A percentile compares a stretch with the other conserved stretches of the same genome.
Conservation (phyloP, 1,140 invertebrate species). For the Phocides pigmalion region DNA sequence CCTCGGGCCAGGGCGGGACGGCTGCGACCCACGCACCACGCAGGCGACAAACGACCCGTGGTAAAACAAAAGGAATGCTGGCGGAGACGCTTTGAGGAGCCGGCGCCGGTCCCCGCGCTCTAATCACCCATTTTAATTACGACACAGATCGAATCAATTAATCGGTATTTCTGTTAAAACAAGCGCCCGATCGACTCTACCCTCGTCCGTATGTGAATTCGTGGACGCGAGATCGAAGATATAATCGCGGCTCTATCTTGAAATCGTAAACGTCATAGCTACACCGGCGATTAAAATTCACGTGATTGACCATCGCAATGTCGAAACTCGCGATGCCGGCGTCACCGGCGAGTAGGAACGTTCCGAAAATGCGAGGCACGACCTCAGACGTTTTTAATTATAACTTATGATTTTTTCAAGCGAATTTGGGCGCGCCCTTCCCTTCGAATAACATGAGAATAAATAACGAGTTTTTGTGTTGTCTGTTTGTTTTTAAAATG, state of each 20-base stretch:
- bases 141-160: conserved; percentile 83
- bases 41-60: conserved; percentile 82
- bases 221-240: conserved; percentile 50
- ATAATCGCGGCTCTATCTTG: conserved; percentile 56
- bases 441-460: conserved; percentile 76
- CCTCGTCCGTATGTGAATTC: conserved; percentile 48
- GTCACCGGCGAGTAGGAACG: conserved; percentile 18
- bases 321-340: conserved; percentile 18
- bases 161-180: conserved; percentile 82
- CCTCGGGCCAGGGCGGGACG: conserved; percentile 43
- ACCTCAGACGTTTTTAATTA: conserved; percentile 78
- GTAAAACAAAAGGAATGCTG: conserved; percentile 84
- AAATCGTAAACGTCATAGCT: conserved; percentile 52
- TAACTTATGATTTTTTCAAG: conserved; percentile 81
- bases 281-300: conserved; percentile 38
- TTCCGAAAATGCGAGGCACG: conserved; percentile 42
- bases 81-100: conserved; percentile 80
- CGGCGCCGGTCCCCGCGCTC: conserved; percentile 77
- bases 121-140: conserved; percentile 84
- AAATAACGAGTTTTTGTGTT: conserved; percentile 82
- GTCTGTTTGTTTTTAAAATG: conserved; percentile 83
- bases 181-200: conserved; percentile 62
- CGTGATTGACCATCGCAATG: conserved; percentile 31
- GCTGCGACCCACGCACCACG: conserved; percentile 54
- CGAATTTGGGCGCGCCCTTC: conserved; percentile 79